These are phyloP conservation scores for Chaunax sp. DNA, from an alignment of 2,797 vertebrate species.

Conservation along the genomic window DNA sequence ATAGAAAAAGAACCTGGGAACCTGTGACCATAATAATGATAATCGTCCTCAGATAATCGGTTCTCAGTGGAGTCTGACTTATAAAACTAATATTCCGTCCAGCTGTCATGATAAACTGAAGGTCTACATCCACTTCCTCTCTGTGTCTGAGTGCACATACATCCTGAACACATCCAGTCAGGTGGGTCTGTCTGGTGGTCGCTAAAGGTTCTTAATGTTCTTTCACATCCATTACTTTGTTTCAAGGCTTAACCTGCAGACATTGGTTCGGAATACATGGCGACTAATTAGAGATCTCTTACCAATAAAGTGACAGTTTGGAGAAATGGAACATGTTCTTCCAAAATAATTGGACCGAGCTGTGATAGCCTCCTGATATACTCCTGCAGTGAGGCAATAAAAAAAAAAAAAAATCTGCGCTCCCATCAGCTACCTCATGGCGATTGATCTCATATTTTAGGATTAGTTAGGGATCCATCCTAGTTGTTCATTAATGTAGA, in stretches of 20 bases:
- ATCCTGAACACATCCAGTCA: constrained; percentile 12
- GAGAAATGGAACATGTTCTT: constrained; percentile 52
- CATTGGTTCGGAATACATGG: constrained; percentile 34
- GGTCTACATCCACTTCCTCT: neutral
- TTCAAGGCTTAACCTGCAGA: constrained; percentile 40
- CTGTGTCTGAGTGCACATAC: neutral
- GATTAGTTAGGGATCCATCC: constrained; percentile 23
- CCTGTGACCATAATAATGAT: too few relatives aligned
- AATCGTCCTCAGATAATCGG: too few relatives aligned
- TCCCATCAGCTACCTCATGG: constrained; percentile 3
- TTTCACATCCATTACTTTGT: constrained; percentile 35
- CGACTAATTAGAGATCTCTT: constrained; percentile 65
- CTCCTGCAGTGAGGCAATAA: constrained; percentile 26
- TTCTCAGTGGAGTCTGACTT: neutral
- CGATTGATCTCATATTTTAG: constrained; percentile 23
- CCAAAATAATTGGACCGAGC: constrained; percentile 61
- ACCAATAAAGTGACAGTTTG: constrained; percentile 53
- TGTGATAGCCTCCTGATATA: constrained; percentile 39
- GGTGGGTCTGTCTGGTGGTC: too few relatives aligned
- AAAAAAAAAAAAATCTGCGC: neutral
- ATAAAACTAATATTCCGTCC: neutral
- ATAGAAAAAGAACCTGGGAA: neutral
- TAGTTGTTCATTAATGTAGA: constrained; percentile 6
- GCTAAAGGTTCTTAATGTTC: constrained; percentile 44
- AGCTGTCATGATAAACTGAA: constrained; percentile 11